These are phyloP conservation scores for Tragelaphus buxtoni DNA, from an alignment of 2,113 vertebrate genomes.

Conservation along the genomic window DNA sequence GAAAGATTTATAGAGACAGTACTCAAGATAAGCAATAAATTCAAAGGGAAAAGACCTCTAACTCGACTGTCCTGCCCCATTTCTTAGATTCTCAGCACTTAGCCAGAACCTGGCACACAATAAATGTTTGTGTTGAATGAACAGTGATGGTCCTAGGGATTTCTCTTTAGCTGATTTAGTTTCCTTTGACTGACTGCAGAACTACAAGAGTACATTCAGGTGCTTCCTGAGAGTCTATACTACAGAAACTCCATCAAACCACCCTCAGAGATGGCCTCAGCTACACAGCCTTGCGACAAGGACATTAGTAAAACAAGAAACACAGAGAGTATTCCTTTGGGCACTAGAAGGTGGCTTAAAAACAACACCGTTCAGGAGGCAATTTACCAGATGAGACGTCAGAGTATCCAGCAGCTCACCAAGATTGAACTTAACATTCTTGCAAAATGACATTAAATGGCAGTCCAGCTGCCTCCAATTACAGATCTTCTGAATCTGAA, in stretches of 20 bases:
- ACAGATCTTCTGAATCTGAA: neutral
- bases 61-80: neutral
- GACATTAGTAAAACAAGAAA: neutral
- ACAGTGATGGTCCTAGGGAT: neutral
- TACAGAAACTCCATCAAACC: neutral
- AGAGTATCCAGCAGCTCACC: neutral
- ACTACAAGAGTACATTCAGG: neutral
- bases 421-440: neutral
- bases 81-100: neutral
- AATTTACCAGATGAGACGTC: neutral
- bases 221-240: neutral
- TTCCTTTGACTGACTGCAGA: neutral
- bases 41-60: neutral
- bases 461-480: neutral
- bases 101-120: neutral
- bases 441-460: neutral
- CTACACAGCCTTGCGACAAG: neutral
- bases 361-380: neutral
- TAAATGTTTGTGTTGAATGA: neutral
- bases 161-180: neutral
- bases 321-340: neutral
- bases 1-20: neutral
- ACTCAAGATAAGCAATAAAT: neutral
- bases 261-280: neutral
- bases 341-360: neutral